A percentile compares a stretch with the other conserved stretches of the same genome.
phyloP scores from a whole-genome alignment of 2,888 invertebrate species.

The Dynastes grantii region DNA sequence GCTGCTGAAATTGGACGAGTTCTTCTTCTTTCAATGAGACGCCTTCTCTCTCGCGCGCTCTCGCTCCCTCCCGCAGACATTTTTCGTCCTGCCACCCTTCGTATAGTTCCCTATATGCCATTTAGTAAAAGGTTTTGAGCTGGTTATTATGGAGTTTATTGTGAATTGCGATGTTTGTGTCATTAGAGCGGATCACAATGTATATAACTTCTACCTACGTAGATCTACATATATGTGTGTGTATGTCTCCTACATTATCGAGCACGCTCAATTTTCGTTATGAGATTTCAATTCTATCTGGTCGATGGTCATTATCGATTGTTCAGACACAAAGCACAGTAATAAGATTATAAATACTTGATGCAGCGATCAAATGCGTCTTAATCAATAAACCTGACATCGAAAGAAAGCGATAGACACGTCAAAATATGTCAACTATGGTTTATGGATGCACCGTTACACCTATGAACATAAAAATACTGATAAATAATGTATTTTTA shows the following conservation, averaged over 20 bases:
- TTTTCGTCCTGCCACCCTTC: conserved; percentile 20
- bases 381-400: no score
- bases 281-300: conserved; percentile 30
- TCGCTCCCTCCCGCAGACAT: not conserved
- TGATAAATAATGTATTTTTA: no score
- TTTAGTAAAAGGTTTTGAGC: conserved; percentile 61
- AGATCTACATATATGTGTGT: not conserved
- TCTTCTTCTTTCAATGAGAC: conserved; percentile 50
- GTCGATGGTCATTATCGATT: conserved; percentile 28
- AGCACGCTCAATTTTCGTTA: conserved; percentile 27
- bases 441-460: no score
- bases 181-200: conserved; percentile 55
- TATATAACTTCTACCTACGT: conserved; percentile 5
- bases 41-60: conserved; percentile 24
- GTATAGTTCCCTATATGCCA: conserved; percentile 55
- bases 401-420: no score
- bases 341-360: not conserved
- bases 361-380: not conserved
- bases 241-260: not conserved
- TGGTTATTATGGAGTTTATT: conserved; percentile 52
- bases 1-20: conserved; percentile 59
- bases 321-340: not conserved
- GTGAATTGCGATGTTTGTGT: conserved; percentile 58
- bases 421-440: no score
- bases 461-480: no score